phyloP scores from a whole-genome alignment of 2,797 vertebrate genomes.

The Acipenser oxyrinchus region DNA sequence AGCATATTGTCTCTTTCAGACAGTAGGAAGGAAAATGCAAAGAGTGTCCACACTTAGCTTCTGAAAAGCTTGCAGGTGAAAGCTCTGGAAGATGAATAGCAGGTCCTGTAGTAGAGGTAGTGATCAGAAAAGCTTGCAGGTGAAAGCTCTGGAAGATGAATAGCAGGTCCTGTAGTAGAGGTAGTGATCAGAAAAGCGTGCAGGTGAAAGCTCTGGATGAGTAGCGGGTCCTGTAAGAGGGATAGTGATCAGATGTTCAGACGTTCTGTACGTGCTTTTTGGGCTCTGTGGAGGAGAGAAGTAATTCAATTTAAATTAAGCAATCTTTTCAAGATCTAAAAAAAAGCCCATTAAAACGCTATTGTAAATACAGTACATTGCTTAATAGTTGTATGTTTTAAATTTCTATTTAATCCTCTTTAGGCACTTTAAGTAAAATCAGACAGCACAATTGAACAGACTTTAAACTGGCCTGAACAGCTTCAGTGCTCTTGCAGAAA shows the following conservation, averaged over 20 bases:
- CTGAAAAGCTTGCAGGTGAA: not conserved
- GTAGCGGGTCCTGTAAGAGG: not conserved
- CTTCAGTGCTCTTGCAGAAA: no score
- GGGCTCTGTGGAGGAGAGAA: not conserved
- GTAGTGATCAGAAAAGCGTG: not conserved
- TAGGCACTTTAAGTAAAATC: no score
- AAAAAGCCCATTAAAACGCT: no score
- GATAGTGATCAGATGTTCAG: conserved; percentile 1
- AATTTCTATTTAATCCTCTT: no score
- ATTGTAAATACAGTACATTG: no score
- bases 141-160: not conserved
- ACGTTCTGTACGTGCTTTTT: conserved; percentile 2
- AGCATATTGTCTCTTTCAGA: not conserved
- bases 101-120: not conserved
- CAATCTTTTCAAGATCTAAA: no score
- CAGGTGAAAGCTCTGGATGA: not conserved
- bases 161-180: not conserved
- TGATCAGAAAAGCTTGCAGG: not conserved
- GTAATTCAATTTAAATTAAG: no score
- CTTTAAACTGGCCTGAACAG: no score
- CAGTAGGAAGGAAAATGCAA: not conserved
- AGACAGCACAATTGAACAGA: no score
- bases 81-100: not conserved
- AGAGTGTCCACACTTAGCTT: not conserved
- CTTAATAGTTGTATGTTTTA: no score